Base-by-base conservation (phyloP, 1,140 invertebrate species). In the Trissolcus basalis region DNA sequence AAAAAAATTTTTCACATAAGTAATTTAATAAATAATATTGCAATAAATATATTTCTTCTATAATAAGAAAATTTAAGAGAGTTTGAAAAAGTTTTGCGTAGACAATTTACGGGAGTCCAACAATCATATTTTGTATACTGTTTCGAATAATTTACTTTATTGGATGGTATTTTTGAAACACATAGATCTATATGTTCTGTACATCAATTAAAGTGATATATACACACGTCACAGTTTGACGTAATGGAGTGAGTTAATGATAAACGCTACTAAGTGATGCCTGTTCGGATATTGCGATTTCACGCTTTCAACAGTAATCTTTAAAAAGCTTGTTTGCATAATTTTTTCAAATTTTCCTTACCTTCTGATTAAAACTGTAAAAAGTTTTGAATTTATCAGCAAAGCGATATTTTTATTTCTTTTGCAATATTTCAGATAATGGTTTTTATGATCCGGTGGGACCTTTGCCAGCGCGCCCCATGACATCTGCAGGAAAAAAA, bases 371-470 rank as follows among this genome's bases (percentile, higher is more conserved):
- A 3, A 3, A 27, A n/a, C n/a, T n/a, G 19, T 27, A 27, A 27
- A 3, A 27, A 27, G 19, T 27, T n/a, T n/a, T n/a, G 19, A 27
- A 27, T 3, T 27, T 1, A 27, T 27, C 1, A 3, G 19, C 6
- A 27, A 27, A 27, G 6, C 19, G 6, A 6, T 27, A 27, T n/a
- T n/a, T n/a, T n/a, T n/a, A n/a, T n/a, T 39, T 9, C n/a, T 9
- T 39, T 11, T n/a, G 10, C 10, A 6, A 35, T 71, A 68, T 80
- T 79, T 1, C 80, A 91, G 93, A 94, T 87, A 88, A 89, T 7
- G 89, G 87, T 64, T 95, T 95, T 82, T 85, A 86, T 8, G 95
- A 96, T 90, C 93, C 94, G 0, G 82, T 96, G 41, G 95, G 94
- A 11, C 93, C 93, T 0, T 87, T 91, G 32, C 91, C 93, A 61